Evolutionary conservation across 53 echinoderm and acorn worm species (phyloP).

Genomic region (Echinometra lucunter): DNA sequence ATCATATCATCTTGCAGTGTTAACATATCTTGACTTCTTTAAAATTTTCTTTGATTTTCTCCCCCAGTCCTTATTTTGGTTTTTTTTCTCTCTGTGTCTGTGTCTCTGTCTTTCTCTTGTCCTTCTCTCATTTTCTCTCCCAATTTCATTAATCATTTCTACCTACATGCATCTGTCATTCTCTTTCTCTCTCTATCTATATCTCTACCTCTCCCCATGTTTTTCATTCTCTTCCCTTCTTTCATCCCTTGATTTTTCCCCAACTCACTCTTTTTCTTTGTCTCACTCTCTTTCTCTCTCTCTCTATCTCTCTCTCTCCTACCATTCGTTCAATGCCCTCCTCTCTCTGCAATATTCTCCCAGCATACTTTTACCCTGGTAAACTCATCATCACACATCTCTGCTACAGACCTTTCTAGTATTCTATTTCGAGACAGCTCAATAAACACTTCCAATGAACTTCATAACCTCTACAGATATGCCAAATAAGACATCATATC

Average conservation of each 20-base stretch:
- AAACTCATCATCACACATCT: constrained; percentile 15
- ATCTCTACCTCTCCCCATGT: neutral
- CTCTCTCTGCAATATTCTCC: neutral
- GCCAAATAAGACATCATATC: constrained; percentile 5
- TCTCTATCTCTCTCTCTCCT: neutral
- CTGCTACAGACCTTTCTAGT: constrained; percentile 20
- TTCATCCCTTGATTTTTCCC: no score
- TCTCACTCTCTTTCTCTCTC: neutral
- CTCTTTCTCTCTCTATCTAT: no score
- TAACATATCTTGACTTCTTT: no score
- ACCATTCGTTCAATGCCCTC: constrained; percentile 10
- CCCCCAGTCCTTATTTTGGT: neutral
- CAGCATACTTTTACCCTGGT: neutral
- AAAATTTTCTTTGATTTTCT: no score
- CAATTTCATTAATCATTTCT: neutral
- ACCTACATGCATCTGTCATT: neutral
- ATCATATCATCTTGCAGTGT: neutral
- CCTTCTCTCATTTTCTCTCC: neutral
- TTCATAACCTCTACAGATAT: constrained; percentile 26
- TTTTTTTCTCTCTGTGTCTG: neutral
- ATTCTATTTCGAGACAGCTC: constrained; percentile 33
- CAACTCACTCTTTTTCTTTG: no score
- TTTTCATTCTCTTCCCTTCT: neutral
- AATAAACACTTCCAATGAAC: constrained; percentile 20
- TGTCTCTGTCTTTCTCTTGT: neutral